Evolutionary conservation across 2,113 vertebrate species (phyloP).

Genomic region (Chaetura pelagica): DNA sequence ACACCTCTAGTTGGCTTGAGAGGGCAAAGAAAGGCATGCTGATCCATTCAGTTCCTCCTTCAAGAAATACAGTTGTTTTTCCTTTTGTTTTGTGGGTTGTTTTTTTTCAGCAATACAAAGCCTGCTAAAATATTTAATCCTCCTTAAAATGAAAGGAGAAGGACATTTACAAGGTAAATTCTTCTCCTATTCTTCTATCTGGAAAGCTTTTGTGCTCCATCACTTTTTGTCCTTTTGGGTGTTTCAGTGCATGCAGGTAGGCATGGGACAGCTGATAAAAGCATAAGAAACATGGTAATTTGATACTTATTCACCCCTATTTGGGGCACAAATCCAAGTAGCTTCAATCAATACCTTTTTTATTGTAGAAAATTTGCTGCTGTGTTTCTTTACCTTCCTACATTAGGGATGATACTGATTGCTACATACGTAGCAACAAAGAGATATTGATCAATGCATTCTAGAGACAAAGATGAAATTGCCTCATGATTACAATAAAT

Average conservation of each 20-base stretch:
- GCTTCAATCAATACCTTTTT: conserved; percentile 14
- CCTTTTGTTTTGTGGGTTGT: neutral
- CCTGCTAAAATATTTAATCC: neutral
- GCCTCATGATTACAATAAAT: neutral
- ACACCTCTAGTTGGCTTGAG: neutral
- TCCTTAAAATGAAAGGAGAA: neutral
- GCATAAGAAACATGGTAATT: neutral
- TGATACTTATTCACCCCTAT: neutral
- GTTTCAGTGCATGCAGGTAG: neutral
- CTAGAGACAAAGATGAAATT: conserved; percentile 6
- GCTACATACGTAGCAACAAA: neutral
- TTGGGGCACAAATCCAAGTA: neutral
- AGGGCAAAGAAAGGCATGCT: neutral
- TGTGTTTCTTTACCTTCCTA: neutral
- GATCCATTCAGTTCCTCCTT: neutral
- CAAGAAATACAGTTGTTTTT: neutral
- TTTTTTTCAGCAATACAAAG: neutral
- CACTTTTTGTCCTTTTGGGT: neutral
- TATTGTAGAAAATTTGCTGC: neutral
- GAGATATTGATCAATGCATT: neutral
- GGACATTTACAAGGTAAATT: neutral
- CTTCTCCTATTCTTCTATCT: neutral
- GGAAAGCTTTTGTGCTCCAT: neutral
- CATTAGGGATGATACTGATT: neutral
- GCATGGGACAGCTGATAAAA: neutral